Evolutionary conservation across 2,113 vertebrate genomes (phyloP).

Genomic region (Psittacara wagleri): DNA sequence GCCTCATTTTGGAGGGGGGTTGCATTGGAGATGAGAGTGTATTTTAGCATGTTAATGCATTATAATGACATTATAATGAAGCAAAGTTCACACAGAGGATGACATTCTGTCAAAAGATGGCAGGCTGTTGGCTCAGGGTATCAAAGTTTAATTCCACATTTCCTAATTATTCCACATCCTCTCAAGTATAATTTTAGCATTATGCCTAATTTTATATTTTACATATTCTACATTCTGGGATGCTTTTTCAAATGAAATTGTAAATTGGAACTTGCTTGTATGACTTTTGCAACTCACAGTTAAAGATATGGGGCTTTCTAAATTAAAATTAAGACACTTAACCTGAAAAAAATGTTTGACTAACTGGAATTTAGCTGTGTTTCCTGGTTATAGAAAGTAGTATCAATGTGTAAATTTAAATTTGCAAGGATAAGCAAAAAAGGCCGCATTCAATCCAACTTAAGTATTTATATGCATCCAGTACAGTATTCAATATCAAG

Average conservation of each 20-base stretch:
- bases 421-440: neutral
- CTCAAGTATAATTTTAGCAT: neutral
- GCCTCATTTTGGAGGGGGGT: no score
- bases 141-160: no score
- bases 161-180: neutral
- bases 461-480: neutral
- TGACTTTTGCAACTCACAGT: neutral
- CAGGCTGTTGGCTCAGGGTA: no score
- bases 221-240: neutral
- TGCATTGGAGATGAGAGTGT: no score
- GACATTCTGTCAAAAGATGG: no score
- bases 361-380: neutral
- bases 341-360: neutral
- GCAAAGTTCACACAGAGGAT: no score
- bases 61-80: no score
- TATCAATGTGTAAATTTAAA: neutral
- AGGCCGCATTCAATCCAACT: neutral
- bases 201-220: neutral
- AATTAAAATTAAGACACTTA: neutral
- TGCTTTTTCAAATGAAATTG: neutral
- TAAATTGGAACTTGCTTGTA: neutral
- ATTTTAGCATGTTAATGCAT: no score
- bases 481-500: neutral
- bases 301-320: neutral
- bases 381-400: neutral